phyloP scores from a whole-genome alignment of 1,140 invertebrate species.

The Danaus melanippus region DNA sequence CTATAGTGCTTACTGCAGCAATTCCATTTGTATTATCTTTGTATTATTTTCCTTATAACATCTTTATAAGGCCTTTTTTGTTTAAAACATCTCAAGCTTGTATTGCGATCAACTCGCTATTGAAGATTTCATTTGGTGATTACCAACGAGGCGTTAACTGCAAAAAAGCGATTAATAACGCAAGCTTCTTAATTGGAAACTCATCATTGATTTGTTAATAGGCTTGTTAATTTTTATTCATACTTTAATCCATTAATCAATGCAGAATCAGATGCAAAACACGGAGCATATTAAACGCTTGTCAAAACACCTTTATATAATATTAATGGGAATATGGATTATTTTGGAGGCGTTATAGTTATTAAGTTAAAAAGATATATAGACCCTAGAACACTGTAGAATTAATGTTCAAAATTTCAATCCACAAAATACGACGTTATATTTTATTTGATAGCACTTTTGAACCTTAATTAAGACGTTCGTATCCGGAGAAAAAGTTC shows the following conservation, averaged over 20 bases:
- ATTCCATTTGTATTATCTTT: no score
- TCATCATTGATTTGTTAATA: conserved; percentile 64
- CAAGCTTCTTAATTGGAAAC: conserved; percentile 58
- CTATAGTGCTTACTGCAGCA: no score
- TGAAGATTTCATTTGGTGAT: conserved; percentile 63
- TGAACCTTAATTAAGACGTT: conserved; percentile 60
- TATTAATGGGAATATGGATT: no score
- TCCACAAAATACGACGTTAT: conserved; percentile 38
- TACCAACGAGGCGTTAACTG: conserved; percentile 40
- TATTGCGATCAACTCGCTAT: conserved; percentile 14
- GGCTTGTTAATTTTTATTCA: conserved; percentile 58
- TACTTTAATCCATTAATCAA: conserved; percentile 40
- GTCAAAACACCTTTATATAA: conserved; percentile 5
- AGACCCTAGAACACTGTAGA: conserved; percentile 21
- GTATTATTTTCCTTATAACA: no score
- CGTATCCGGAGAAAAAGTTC: conserved; percentile 41
- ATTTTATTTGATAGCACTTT: conserved; percentile 41
- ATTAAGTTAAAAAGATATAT: no score
- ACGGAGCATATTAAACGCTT: background rate
- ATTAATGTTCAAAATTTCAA: conserved; percentile 27
- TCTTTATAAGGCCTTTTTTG: no score
- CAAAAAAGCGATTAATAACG: conserved; percentile 49
- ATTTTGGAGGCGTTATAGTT: no score
- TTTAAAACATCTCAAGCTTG: no score
- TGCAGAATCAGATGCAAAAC: conserved; percentile 31